Conservation (phyloP, 2,113 vertebrate species). For the Castor canadensis region DNA sequence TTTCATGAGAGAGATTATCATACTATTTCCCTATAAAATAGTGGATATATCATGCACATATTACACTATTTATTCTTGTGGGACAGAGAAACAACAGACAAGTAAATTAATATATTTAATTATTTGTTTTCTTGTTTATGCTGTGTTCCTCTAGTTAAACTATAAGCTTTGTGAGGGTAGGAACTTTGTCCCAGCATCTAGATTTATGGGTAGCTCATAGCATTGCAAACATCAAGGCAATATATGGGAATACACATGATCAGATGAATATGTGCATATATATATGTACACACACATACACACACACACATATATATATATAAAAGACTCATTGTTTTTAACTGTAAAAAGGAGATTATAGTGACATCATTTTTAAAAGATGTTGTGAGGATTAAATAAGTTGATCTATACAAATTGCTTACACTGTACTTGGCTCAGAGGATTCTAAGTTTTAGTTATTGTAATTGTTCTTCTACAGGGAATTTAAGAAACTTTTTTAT, state of each 20-base stretch:
- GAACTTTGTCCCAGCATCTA: neutral
- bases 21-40: neutral
- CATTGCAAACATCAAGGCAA: neutral
- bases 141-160: neutral
- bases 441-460: neutral
- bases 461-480: neutral
- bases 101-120: neutral
- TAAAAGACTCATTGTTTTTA: neutral
- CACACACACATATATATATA: neutral
- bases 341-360: neutral
- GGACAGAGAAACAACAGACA: neutral
- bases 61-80: neutral
- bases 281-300: neutral
- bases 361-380: neutral
- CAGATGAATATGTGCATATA: neutral
- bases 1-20: neutral
- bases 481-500: slow-evolving; percentile 8
- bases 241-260: neutral
- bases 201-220: neutral
- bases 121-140: neutral
- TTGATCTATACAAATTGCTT: neutral
- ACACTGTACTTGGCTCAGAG: neutral
- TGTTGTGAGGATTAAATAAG: neutral
- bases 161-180: neutral
- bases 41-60: neutral